Evolutionary conservation across 2,113 vertebrate species (phyloP).

Genomic region (Apteryx mantelli): DNA sequence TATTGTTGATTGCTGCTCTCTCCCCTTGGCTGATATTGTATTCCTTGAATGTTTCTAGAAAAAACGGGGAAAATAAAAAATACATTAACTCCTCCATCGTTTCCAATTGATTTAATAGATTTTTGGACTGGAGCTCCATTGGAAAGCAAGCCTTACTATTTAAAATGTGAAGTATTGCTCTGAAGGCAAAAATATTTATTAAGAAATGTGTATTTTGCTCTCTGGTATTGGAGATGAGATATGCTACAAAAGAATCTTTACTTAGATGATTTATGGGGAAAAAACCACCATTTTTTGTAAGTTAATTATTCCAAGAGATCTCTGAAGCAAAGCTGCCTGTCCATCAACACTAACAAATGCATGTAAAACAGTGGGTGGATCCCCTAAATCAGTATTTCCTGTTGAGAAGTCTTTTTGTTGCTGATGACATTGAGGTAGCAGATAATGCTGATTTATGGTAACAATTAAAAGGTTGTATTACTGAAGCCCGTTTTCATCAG

Average conservation of each 20-base stretch:
- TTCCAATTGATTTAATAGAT: constrained; percentile 1
- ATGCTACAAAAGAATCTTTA: background rate
- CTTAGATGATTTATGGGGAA: background rate
- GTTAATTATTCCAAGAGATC: background rate
- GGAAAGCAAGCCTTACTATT: background rate
- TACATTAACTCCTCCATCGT: background rate
- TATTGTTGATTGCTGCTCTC: background rate
- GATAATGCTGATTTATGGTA: constrained; percentile 53
- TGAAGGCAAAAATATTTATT: background rate
- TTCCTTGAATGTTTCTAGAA: background rate
- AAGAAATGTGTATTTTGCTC: background rate
- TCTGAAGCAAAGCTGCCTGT: background rate
- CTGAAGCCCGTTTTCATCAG: constrained; percentile 59
- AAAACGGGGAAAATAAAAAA: background rate
- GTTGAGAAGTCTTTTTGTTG: constrained; percentile 4
- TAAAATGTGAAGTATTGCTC: background rate
- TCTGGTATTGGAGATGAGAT: background rate
- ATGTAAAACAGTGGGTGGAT: background rate
- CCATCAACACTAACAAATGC: background rate
- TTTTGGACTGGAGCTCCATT: background rate
- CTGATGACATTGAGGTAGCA: background rate
- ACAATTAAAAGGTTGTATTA: constrained; percentile 62
- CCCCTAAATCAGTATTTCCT: constrained; percentile 21
- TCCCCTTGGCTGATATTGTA: background rate
- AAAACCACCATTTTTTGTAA: background rate